Conservation (phyloP, 1,140 invertebrate species). For the Globodera rostochiensis region DNA sequence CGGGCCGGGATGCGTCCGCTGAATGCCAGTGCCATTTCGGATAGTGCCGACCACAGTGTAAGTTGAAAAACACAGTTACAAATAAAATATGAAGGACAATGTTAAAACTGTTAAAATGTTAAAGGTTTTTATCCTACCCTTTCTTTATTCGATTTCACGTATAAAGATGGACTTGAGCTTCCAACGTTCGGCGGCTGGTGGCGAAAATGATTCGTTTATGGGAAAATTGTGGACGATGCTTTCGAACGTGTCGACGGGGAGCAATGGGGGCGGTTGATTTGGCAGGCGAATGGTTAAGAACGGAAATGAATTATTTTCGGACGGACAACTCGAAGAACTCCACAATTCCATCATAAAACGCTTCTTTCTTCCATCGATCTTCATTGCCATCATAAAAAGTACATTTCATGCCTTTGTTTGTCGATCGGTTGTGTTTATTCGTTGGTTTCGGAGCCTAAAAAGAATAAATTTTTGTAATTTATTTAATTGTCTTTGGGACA, state of each 20-base stretch:
- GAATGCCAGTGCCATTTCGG: constrained; percentile 31
- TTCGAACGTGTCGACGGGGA: neutral
- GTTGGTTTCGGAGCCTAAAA: no score
- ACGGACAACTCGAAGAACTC: no score
- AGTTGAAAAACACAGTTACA: neutral
- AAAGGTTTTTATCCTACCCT: neutral
- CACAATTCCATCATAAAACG: neutral
- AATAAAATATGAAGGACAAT: no score
- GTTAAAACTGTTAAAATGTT: no score
- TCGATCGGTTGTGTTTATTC: neutral
- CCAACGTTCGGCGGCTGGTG: constrained; percentile 9
- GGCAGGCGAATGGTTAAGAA: neutral
- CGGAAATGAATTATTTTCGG: neutral
- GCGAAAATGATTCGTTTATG: constrained; percentile 4
- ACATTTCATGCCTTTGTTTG: neutral
- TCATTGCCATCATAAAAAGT: neutral
- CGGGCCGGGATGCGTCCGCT: constrained; percentile 49
- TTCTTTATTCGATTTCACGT: neutral
- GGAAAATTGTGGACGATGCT: constrained; percentile 1
- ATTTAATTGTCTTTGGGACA: no score
- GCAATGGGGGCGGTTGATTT: neutral
- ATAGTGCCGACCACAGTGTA: constrained; percentile 37
- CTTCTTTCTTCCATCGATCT: neutral
- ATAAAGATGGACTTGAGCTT: constrained; percentile 5
- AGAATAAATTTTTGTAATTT: no score